Percentiles rank a stretch among this genome's conserved stretches.
Conservation (phyloP, 1,140 invertebrate genomes). For the Brachionus koreanus region DNA sequence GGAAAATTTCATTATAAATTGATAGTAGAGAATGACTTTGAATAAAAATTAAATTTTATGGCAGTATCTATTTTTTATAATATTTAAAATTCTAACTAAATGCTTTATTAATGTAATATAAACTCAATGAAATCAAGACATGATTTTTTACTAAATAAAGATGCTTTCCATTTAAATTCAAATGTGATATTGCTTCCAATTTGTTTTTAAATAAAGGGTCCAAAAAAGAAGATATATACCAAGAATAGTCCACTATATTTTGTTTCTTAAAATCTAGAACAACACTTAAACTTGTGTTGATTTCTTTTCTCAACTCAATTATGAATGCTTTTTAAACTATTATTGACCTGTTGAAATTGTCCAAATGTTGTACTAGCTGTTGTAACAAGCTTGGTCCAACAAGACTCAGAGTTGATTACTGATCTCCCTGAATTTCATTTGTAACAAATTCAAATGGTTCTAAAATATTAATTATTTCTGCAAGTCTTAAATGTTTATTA, state of each 20-base stretch:
- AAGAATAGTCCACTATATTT: background rate
- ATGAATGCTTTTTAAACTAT: background rate
- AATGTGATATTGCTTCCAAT: background rate
- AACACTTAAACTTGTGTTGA: background rate
- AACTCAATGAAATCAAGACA: no score
- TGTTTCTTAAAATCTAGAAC: background rate
- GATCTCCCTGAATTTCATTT: background rate
- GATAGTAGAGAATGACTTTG: no score
- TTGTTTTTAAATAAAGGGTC: background rate
- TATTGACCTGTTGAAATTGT: background rate
- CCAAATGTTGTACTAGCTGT: background rate
- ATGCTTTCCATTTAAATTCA: no score
- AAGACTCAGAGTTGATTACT: background rate
- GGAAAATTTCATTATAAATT: no score
- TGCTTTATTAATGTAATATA: no score
- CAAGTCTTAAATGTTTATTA: background rate
- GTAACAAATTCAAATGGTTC: conserved; percentile 24
- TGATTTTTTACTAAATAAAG: no score
- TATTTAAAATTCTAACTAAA: no score
- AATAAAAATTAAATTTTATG: no score
- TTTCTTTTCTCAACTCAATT: background rate
- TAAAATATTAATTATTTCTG: background rate
- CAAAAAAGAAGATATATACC: background rate
- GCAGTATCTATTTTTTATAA: no score
- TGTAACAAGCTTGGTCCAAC: background rate